Base-by-base conservation (phyloP, 64 coral and sea anemone species). In the Porites australiensis region DNA sequence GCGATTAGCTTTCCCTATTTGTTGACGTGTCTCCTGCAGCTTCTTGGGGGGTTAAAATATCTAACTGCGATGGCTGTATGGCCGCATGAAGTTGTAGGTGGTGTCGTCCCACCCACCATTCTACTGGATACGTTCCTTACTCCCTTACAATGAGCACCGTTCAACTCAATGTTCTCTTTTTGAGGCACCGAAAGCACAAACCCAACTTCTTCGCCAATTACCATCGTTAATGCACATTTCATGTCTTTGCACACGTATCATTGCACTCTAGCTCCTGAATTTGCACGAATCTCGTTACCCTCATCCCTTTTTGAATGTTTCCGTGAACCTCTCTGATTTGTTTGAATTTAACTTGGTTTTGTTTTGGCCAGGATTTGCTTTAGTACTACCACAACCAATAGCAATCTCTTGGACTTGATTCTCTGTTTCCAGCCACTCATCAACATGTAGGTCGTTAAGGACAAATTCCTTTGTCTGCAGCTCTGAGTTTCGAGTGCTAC, bases 171-270 rank as follows among this genome's bases (percentile, higher is more conserved):
- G 59, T 62, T 16, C 59, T 16, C 59, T 9, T 19, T n/a, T 82
- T 71, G 8, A 90, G 88, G 63, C 77, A 90, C 6, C 63, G 44
- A 58, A 90, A 90, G 20, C 88, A 90, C 2, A 90, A 23, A 8
- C n/a, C 20, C 3, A 68, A 54, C 6, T 79, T 90, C 50, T 79
- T 90, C 15, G 77, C 88, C 44, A 90, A 72, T 4, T 67, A 50
- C 88, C 88, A 82, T 72, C 88, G 2, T 5, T 78, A 63, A 20
- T 90, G 65, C 49, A 78, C 50, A 18, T 15, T 79, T 55, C 21
- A 8, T 44, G 65, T 82, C 88, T 8, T 88, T 63, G 58, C 73
- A 88, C 2, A 88, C 44, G 23, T 2, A 43, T 61, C 86, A 88
- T 64, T 77, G 61, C 13, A 16, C 7, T 20, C 50, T 64, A 23